Conservation (phyloP, 2,888 invertebrate species). For the Torymus texanus region DNA sequence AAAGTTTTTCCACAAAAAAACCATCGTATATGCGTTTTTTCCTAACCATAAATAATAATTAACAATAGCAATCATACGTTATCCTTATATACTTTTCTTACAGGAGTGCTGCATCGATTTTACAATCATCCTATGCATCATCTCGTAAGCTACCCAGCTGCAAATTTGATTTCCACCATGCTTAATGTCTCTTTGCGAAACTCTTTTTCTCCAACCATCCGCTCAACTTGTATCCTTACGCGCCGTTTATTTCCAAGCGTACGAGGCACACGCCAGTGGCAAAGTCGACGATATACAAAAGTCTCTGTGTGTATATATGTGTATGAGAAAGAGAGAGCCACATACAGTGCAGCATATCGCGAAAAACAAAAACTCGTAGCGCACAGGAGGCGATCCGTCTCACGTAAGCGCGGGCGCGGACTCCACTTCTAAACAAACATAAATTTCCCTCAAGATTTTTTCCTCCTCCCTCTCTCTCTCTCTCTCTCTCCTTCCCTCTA, state of each 20-base stretch:
- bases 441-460: slow-evolving; percentile 44
- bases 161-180: background rate
- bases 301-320: no score
- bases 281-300: no score
- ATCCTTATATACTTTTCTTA: no score
- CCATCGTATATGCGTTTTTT: slow-evolving; percentile 4
- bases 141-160: background rate
- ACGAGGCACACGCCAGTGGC: no score
- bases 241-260: no score
- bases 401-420: background rate
- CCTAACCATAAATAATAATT: background rate
- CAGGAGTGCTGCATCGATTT: no score
- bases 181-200: background rate
- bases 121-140: no score
- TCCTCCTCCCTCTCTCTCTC: background rate
- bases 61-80: no score
- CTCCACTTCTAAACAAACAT: slow-evolving; percentile 34
- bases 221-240: no score
- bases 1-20: background rate
- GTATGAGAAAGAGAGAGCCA: background rate
- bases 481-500: no score
- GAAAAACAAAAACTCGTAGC: slow-evolving; percentile 1
- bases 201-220: background rate
- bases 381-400: slow-evolving; percentile 13
- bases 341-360: no score